Evolutionary conservation across 37 sponge, comb jelly and placozoan genomes (phyloP).

Genomic region (Theonella swinhoei): DNA sequence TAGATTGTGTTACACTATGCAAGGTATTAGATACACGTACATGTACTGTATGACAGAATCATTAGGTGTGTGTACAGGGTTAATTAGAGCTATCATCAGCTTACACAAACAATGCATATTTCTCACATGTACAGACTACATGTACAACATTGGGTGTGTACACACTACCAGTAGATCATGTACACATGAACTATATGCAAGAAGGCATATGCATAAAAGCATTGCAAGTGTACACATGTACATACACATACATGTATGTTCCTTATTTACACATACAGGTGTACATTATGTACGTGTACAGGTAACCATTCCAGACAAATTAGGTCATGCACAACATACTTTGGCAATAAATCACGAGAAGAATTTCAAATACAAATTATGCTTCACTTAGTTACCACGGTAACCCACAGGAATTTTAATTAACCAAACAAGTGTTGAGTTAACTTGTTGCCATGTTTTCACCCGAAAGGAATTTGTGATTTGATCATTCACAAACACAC

Average conservation of each 20-base stretch:
- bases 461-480: neutral
- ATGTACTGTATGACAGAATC: neutral
- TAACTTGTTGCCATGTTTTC: neutral
- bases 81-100: neutral
- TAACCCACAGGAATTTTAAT: neutral
- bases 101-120: neutral
- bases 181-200: no score
- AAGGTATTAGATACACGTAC: neutral
- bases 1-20: neutral
- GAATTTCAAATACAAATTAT: neutral
- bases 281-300: no score
- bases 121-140: neutral
- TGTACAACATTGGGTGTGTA: neutral
- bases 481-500: no score
- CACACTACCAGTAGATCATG: neutral
- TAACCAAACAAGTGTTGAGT: neutral
- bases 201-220: no score
- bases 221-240: no score
- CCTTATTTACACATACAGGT: no score
- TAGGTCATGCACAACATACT: neutral
- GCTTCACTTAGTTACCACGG: neutral
- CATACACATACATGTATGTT: neutral
- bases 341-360: neutral
- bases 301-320: neutral
- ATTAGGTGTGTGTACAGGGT: neutral